Evolutionary conservation across 1,140 invertebrate species (phyloP).

Genomic region (Arion vulgaris): DNA sequence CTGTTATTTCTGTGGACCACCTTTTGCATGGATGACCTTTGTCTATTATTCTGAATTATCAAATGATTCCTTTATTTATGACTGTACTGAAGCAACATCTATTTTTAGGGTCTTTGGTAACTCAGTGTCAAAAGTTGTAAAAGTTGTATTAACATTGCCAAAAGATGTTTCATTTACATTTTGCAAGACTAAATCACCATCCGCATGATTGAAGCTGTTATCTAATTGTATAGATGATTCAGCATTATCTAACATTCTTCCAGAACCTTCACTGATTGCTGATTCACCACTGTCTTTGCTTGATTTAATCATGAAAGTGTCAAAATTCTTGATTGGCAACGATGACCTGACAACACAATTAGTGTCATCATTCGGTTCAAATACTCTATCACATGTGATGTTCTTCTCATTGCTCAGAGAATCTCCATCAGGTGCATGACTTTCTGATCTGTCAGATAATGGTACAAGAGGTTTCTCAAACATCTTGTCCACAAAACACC

Average conservation of each 20-base stretch:
- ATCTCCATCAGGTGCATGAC: constrained; percentile 17
- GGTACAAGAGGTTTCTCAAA: background rate
- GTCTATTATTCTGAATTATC: background rate
- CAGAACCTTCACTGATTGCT: background rate
- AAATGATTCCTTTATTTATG: background rate
- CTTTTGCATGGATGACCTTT: no score
- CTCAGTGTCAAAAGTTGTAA: background rate
- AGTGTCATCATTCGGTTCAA: background rate
- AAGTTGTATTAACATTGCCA: background rate
- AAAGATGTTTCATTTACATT: background rate
- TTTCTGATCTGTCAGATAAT: constrained; percentile 5
- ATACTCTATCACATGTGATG: background rate
- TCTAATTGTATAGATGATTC: background rate
- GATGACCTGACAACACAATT: background rate
- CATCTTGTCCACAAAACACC: background rate
- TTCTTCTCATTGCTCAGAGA: constrained; percentile 23
- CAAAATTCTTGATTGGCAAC: background rate
- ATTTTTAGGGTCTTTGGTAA: background rate
- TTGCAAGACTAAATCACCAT: background rate
- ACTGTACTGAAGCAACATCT: background rate
- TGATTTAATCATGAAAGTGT: background rate
- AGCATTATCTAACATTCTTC: background rate
- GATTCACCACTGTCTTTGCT: background rate
- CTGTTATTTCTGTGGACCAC: no score
- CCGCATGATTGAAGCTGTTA: background rate